Percentiles rank a stretch among this genome's conserved stretches.
These are phyloP conservation scores for Automeris io DNA, from an alignment of 2,888 invertebrate genomes.

Conservation along the genomic window DNA sequence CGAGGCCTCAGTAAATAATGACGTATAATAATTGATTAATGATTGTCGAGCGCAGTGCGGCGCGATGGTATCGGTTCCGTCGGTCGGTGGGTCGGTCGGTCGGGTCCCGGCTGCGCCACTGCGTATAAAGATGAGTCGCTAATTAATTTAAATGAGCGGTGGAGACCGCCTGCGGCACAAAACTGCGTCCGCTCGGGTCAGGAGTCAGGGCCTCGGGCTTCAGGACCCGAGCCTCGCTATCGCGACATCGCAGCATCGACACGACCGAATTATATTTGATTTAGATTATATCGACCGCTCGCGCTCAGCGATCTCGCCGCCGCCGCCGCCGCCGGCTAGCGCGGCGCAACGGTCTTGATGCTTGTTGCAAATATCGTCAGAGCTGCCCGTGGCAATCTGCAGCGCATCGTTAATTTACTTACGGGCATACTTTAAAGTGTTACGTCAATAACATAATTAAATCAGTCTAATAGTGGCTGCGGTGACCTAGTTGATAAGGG, in stretches of 20 bases:
- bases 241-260: constrained; percentile 18
- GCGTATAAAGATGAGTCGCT: constrained; percentile 50
- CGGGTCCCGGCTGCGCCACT: constrained; percentile 22
- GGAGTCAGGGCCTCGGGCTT: constrained; percentile 1
- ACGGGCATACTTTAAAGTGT: too few species aligned
- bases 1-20: too few species aligned
- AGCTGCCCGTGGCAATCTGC: too few species aligned
- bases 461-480: too few species aligned
- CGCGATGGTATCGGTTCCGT: constrained; percentile 32
- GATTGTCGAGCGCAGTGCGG: constrained; percentile 2
- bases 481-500: too few species aligned
- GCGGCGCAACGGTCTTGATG: not conserved
- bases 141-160: constrained; percentile 64
- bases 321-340: not conserved
- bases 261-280: constrained; percentile 35
- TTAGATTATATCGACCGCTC: constrained; percentile 36
- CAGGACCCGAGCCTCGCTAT: not conserved
- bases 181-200: constrained; percentile 19
- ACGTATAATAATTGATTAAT: constrained; percentile 62
- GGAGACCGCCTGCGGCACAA: constrained; percentile 32
- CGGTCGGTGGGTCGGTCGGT: too few species aligned
- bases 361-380: too few species aligned
- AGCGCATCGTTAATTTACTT: too few species aligned
- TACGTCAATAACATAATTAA: too few species aligned
- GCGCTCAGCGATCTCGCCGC: constrained; percentile 14